Conservation (phyloP, 1,140 invertebrate genomes). For the Camponotus vicinus region DNA sequence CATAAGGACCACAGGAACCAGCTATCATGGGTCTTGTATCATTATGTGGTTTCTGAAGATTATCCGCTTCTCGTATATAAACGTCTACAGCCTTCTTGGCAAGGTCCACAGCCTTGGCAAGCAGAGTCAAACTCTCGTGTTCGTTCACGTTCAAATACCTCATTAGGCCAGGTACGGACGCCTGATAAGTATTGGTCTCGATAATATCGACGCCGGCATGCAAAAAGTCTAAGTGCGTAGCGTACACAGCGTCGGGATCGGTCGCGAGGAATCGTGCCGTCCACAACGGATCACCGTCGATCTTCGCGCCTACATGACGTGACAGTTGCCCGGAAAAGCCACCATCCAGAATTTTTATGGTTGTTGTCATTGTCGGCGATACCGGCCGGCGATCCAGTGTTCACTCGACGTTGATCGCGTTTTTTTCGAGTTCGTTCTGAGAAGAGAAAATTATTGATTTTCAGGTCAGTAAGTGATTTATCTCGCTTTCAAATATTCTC, state of each 20-base stretch:
- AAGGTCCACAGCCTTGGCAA: constrained; percentile 90
- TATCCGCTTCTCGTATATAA: constrained; percentile 85
- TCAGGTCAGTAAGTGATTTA: too few relatives aligned
- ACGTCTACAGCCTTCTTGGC: constrained; percentile 88
- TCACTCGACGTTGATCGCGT: background rate
- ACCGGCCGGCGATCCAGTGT: constrained; percentile 11
- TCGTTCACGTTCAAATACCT: constrained; percentile 89
- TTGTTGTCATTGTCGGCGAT: background rate
- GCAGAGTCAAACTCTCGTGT: constrained; percentile 89
- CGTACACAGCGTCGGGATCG: constrained; percentile 90
- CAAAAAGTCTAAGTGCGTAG: constrained; percentile 93
- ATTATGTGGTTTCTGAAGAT: constrained; percentile 52
- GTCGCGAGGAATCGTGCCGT: constrained; percentile 91
- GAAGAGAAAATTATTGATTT: too few relatives aligned
- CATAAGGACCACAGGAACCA: constrained; percentile 96
- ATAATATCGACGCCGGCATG: constrained; percentile 94
- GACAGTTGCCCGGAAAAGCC: constrained; percentile 93
- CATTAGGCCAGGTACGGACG: constrained; percentile 92
- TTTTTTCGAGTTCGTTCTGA: too few relatives aligned
- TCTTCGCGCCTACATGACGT: constrained; percentile 89
- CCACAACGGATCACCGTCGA: constrained; percentile 93
- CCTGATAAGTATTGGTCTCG: constrained; percentile 96
- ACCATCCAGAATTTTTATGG: constrained; percentile 90
- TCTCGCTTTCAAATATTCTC: background rate
- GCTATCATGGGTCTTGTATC: constrained; percentile 88